phyloP scores from a whole-genome alignment of 2,888 invertebrate genomes.

The Encarsia formosa region DNA sequence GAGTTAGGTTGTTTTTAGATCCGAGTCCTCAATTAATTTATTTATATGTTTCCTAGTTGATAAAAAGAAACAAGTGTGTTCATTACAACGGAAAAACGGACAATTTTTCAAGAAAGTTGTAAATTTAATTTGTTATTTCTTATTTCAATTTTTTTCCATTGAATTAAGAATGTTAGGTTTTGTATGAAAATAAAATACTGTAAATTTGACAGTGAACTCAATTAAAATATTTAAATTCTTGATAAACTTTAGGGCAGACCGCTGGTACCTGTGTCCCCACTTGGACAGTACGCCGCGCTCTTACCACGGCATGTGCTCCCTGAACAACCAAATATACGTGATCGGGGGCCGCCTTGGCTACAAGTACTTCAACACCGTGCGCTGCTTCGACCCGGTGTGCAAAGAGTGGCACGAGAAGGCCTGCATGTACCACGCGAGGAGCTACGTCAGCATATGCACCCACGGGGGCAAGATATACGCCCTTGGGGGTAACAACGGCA shows the following conservation, averaged over 20 bases:
- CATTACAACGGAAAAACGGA: too few relatives aligned
- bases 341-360: constrained; percentile 81
- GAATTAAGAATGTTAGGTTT: too few relatives aligned
- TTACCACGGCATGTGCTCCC: constrained; percentile 72
- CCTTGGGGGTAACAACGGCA: constrained; percentile 78
- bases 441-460: constrained; percentile 68
- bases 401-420: constrained; percentile 74
- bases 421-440: constrained; percentile 75
- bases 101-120: too few relatives aligned
- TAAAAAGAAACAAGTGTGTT: too few relatives aligned
- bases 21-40: too few relatives aligned
- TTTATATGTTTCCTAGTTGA: too few relatives aligned
- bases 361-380: constrained; percentile 72
- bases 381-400: constrained; percentile 73
- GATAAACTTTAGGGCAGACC: constrained; percentile 60
- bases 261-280: constrained; percentile 70
- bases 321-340: constrained; percentile 70
- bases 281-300: constrained; percentile 68
- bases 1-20: too few relatives aligned
- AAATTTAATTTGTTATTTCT: too few relatives aligned
- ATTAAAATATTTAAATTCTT: too few relatives aligned
- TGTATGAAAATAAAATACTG: too few relatives aligned
- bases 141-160: too few relatives aligned
- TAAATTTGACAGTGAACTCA: too few relatives aligned
- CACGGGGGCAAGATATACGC: constrained; percentile 71